Conservation (phyloP, 1,140 invertebrate species). For the Homalodisca vitripennis region DNA sequence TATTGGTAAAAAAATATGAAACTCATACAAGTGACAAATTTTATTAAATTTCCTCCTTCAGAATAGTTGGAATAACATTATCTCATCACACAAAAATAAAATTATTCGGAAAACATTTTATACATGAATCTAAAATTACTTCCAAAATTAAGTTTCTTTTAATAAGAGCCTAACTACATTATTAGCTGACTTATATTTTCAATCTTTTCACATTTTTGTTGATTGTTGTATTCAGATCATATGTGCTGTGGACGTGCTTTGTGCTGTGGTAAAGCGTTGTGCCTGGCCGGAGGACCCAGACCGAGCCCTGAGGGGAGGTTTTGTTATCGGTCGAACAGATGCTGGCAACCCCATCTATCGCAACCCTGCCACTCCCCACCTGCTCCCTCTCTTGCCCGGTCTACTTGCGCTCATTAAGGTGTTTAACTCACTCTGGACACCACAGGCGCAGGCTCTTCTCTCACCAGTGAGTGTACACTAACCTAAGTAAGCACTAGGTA, state of each 20-base stretch:
- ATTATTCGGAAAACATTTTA: too few relatives aligned
- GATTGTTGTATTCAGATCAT: slow-evolving; percentile 51
- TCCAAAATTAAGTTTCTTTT: too few relatives aligned
- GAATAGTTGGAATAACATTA: too few relatives aligned
- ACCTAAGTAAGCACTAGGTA: too few relatives aligned
- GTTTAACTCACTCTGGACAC: slow-evolving; percentile 77
- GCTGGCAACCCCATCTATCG: slow-evolving; percentile 75
- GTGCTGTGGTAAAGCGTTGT: slow-evolving; percentile 83
- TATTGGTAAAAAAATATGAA: too few relatives aligned
- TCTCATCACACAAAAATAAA: too few relatives aligned
- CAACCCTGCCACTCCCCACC: slow-evolving; percentile 80
- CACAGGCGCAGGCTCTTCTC: slow-evolving; percentile 59
- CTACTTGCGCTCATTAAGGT: slow-evolving; percentile 71
- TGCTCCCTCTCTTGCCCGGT: slow-evolving; percentile 74
- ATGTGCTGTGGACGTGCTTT: slow-evolving; percentile 69
- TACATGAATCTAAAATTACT: too few relatives aligned
- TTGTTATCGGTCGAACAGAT: slow-evolving; percentile 71
- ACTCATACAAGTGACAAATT: too few relatives aligned
- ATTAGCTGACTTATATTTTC: too few relatives aligned
- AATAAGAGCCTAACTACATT: too few relatives aligned
- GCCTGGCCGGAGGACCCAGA: slow-evolving; percentile 79
- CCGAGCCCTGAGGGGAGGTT: slow-evolving; percentile 74
- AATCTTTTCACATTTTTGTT: too few relatives aligned
- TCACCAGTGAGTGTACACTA: slow-evolving; percentile 59
- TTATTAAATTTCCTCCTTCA: too few relatives aligned